phyloP scores from a whole-genome alignment of 2,888 invertebrate species.

The Cantharis flavilabris region DNA sequence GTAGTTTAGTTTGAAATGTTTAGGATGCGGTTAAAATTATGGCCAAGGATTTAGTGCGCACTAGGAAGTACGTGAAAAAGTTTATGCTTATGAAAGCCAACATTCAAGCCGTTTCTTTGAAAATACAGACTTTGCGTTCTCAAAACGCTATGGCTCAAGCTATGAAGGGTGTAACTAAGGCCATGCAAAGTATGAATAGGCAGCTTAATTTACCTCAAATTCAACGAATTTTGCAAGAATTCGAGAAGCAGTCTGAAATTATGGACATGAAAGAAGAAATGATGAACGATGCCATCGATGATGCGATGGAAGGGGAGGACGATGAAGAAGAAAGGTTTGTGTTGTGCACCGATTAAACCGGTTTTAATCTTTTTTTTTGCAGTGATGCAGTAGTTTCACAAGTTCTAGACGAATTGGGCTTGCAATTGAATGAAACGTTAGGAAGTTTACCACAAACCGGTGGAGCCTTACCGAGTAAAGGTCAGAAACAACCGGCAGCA shows the following conservation, averaged over 20 bases:
- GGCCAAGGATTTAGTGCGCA: conserved; percentile 98
- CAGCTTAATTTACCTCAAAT: conserved; percentile 98
- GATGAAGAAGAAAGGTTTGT: conserved; percentile 95
- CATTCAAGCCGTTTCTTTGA: conserved; percentile 96
- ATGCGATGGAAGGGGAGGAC: conserved; percentile 98
- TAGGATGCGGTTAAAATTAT: conserved; percentile 99
- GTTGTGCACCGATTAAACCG: background rate
- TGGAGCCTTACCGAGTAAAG: conserved; percentile 61
- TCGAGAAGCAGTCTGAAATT: conserved; percentile 99
- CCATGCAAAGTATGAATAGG: conserved; percentile 98
- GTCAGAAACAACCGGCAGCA: conserved; percentile 68
- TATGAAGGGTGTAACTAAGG: conserved; percentile 97
- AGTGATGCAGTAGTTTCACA: conserved; percentile 94
- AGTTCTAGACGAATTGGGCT: conserved; percentile 95
- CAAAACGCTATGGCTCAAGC: conserved; percentile 99
- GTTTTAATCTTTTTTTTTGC: conserved; percentile 40
- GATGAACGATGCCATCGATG: conserved; percentile 99
- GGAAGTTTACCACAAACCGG: conserved; percentile 81
- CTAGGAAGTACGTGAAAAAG: conserved; percentile 93
- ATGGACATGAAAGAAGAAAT: conserved; percentile 99
- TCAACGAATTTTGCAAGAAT: conserved; percentile 95
- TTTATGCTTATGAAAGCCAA: conserved; percentile 99
- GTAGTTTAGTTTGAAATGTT: conserved; percentile 8
- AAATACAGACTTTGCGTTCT: conserved; percentile 96
- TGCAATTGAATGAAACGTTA: conserved; percentile 91